Base-by-base conservation (phyloP, 2,797 vertebrate genomes). In the Potorous gilbertii region DNA sequence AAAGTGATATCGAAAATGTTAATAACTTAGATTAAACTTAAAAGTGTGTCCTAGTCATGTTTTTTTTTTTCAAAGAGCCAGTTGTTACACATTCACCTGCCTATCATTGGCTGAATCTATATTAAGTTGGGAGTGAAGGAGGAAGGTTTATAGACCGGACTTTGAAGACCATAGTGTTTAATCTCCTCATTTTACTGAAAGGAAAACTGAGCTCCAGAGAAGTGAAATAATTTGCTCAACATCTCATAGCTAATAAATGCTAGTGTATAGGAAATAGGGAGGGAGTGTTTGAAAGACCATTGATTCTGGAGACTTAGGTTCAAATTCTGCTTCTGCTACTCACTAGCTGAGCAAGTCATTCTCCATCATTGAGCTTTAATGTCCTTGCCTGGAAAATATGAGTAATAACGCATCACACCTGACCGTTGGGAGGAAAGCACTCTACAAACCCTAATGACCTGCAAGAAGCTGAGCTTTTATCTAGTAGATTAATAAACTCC, bases 301-400 rank as follows among this genome's bases (percentile, higher is more conserved):
- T 59, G 57, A 40, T n/a, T 56, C 92, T 90, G 91, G 92, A 62
- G 52, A 40, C 31, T 24, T 2, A 0, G 74, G 3, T 50, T 40
- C 28, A 1, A 46, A 2, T 50, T 40, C 91, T 40, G 8, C 59
- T 59, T 90, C 56, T 34, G 18, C 66, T 89, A 46, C 0, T 46
- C 40, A 46, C 56, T 52, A 0, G 31, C 16, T 1, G 55, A n/a
- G 27, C 27, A 54, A 90, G 2, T 21, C 52, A 5, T 0, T 0
- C 5, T 46, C 50, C 6, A 18, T 31, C 91, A 10, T 16, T 4
- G 24, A 14, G 14, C 89, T 91, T 92, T 40, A 28, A 92, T 91
- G 74, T 90, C 87, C 46, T 74, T n/a, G 11, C 6, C 62, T 59
- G 34, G n/a, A 52, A 87, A 50, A 9, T 2, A 8, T 59, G 28